Percentiles rank a stretch among this genome's conserved stretches.
Evolutionary conservation across 2,888 invertebrate species (phyloP).

Genomic region (Tinea pellionella): DNA sequence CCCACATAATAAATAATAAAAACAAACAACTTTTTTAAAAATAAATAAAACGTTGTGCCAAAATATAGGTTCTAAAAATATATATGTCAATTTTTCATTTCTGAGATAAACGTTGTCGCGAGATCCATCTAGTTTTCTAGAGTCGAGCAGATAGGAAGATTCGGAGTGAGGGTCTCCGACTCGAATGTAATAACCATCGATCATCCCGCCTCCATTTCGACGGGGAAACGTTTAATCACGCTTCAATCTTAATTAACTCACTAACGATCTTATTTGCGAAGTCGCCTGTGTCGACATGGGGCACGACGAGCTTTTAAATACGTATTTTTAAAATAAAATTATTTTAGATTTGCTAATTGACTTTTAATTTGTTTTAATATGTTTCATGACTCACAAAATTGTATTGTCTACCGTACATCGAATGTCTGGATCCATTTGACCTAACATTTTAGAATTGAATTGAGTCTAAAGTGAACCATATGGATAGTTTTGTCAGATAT

Average conservation of each 20-base stretch:
- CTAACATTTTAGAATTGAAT: not conserved
- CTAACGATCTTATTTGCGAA: conserved; percentile 42
- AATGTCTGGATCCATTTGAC: not conserved
- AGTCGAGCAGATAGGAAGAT: conserved; percentile 8
- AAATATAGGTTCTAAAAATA: no score
- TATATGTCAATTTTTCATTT: not conserved
- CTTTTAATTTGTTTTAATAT: no score
- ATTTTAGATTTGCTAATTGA: not conserved
- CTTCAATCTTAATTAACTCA: conserved; percentile 53
- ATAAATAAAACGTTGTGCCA: no score
- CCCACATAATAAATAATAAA: no score
- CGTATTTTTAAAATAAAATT: not conserved
- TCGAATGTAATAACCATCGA: conserved; percentile 18
- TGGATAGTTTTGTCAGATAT: conserved; percentile 48
- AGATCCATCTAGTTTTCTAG: not conserved
- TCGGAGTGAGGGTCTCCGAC: conserved; percentile 9
- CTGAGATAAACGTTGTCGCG: not conserved
- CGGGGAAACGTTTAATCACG: conserved; percentile 46
- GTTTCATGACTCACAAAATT: no score
- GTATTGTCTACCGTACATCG: no score
- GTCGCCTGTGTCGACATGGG: conserved; percentile 19
- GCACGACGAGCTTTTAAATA: not conserved
- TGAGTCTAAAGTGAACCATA: conserved; percentile 25
- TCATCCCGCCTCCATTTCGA: conserved; percentile 14
- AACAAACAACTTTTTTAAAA: no score